These are phyloP conservation scores for Mimumesa dahlbomi DNA, from an alignment of 2,888 invertebrate species.

Conservation along the genomic window DNA sequence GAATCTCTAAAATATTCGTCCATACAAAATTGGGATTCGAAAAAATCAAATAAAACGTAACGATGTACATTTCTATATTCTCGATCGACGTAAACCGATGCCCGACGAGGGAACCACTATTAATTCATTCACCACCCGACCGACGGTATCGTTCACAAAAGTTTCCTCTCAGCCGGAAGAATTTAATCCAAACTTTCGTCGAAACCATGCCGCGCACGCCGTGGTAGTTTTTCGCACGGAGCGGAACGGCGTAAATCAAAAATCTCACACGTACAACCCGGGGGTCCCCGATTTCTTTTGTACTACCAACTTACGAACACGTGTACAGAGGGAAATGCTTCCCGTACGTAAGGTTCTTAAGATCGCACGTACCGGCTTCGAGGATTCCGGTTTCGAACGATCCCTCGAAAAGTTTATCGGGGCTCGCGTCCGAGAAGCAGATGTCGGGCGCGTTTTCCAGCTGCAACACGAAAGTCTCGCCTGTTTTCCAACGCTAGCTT, in stretches of 20 bases:
- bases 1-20: too few species aligned
- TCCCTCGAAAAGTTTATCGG: conserved; percentile 44
- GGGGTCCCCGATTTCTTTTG: neutral
- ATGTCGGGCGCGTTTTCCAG: conserved; percentile 21
- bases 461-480: conserved; percentile 21
- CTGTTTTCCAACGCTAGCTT: conserved; percentile 48
- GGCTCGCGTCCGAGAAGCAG: conserved; percentile 20
- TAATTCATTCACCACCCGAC: neutral
- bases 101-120: too few species aligned
- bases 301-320: neutral
- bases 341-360: too few species aligned
- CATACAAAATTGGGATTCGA: too few species aligned
- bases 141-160: neutral
- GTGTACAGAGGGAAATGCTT: neutral
- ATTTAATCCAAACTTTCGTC: neutral
- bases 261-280: neutral
- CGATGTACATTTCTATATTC: too few species aligned
- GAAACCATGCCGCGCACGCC: neutral
- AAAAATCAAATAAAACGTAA: too few species aligned
- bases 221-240: neutral
- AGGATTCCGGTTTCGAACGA: conserved; percentile 39
- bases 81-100: too few species aligned
- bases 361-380: neutral
- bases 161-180: neutral
- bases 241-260: neutral